Evolutionary conservation across 1,140 invertebrate genomes (phyloP), one percentile per base, ranked within the genome.

Genomic region (Coenobita brevimanus): DNA sequence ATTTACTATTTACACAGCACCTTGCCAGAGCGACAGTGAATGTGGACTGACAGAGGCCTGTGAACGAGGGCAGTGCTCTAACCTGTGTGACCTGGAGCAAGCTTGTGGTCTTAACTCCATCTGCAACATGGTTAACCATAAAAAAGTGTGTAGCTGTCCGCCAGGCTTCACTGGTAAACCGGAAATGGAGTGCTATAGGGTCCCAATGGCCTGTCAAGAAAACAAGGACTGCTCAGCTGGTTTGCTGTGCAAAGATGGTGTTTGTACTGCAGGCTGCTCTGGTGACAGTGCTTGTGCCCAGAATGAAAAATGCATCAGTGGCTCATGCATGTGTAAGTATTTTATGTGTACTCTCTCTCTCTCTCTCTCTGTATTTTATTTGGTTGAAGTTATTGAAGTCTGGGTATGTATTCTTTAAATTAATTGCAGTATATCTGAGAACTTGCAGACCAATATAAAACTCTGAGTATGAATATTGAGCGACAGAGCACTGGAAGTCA

Each of bases 71-170:
- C 96, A 97, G 92, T 98, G 97, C 92, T 92, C 95, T 54, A 95
- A 97, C 93, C 96, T 96, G n/a, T 98, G 97, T 92, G 93, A 94
- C 82, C 92, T 95, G 90, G 94, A 94, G 90, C 94, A 94, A 86
- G 94, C 96, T 0, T 98, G 97, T 93, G 97, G 97, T n/a, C 94
- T 97, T 85, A 98, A 98, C 92, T 96, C 97, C n/a, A 92, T 96
- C 76, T 98, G 97, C 91, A 93, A 93, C 60, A 94, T 96, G n/a
- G 93, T 93, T 27, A 95, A 95, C 92, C 97, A 98, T 91, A 93
- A 95, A 1, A 96, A 96, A 91, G 94, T 95, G 91, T 98, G 97
- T 91, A 95, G 94, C 88, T 98, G 97, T 92, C 96, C 97, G 21
- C 93, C 94, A 57, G 96, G 96, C 64, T 98, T 98, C 92, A 97